phyloP scores from a whole-genome alignment of 2,113 vertebrate genomes.

The Arothron firmamentum region DNA sequence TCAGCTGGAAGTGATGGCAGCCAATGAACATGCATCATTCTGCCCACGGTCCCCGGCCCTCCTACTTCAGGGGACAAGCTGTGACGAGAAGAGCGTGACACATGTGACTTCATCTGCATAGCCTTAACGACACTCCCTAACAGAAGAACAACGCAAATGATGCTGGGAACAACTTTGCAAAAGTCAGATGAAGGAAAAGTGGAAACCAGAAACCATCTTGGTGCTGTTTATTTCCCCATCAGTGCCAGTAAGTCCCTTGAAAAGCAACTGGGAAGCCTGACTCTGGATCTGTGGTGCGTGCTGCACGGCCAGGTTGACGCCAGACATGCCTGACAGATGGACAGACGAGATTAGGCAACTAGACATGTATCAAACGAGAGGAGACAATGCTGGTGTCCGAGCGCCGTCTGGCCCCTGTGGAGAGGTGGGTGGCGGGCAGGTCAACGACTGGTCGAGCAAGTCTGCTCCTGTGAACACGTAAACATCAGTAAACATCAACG shows the following conservation, averaged over 20 bases:
- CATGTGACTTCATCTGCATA: conserved; percentile 39
- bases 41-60: conserved; percentile 24
- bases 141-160: conserved; percentile 29
- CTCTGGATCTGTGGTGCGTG: conserved; percentile 19
- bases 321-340: conserved; percentile 74
- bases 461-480: conserved; percentile 13
- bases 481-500: conserved; percentile 2
- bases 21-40: conserved; percentile 60
- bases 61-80: conserved; percentile 45
- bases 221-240: conserved; percentile 19
- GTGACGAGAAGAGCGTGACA: conserved; percentile 51
- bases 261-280: conserved; percentile 37
- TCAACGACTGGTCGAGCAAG: conserved; percentile 19
- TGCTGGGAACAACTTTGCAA: conserved; percentile 25
- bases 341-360: conserved; percentile 69
- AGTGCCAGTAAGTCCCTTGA: conserved; percentile 30
- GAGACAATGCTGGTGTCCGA: conserved; percentile 42
- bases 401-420: conserved; percentile 51
- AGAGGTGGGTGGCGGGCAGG: conserved; percentile 33
- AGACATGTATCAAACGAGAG: conserved; percentile 65
- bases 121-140: conserved; percentile 27
- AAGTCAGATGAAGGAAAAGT: conserved; percentile 3
- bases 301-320: conserved; percentile 14
- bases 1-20: conserved; percentile 50
- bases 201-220: conserved; percentile 2